These are phyloP conservation scores for Grammomys dolichurus DNA, from an alignment of 2,113 vertebrate species.

Conservation along the genomic window DNA sequence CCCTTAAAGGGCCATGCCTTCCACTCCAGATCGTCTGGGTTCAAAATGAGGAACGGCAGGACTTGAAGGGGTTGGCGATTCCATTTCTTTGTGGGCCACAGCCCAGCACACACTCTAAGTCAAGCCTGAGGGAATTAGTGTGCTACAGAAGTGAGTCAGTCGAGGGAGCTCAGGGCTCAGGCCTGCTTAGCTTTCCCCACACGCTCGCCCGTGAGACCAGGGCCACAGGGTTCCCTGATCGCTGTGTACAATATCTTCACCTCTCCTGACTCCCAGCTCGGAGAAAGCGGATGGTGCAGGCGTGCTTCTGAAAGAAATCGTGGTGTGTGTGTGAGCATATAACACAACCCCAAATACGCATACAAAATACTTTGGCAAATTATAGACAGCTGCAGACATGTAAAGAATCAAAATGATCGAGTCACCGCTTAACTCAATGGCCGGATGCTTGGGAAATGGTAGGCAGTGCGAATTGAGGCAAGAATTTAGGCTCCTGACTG, in stretches of 20 bases:
- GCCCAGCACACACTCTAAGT: background rate
- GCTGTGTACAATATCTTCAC: no score
- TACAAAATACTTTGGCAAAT: background rate
- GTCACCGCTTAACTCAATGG: background rate
- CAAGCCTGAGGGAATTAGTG: accelerated
- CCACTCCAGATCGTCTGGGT: background rate
- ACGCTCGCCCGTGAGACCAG: no score
- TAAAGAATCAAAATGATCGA: background rate
- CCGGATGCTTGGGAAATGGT: background rate
- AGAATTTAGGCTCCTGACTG: background rate
- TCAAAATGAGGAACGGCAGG: background rate
- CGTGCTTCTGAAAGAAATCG: background rate
- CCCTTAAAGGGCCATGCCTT: background rate
- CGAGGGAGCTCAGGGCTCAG: accelerated
- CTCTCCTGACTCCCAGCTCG: background rate
- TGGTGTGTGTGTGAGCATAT: background rate
- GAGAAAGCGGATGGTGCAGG: background rate
- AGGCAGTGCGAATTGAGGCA: background rate
- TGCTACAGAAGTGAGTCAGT: background rate
- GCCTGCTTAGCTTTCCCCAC: accelerated
- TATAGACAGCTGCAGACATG: background rate
- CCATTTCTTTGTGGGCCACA: background rate
- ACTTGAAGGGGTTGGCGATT: background rate
- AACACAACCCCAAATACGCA: background rate
- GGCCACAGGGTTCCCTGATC: no score